These are phyloP conservation scores for Bombus turneri DNA, from an alignment of 1,140 invertebrate species.

Conservation along the genomic window DNA sequence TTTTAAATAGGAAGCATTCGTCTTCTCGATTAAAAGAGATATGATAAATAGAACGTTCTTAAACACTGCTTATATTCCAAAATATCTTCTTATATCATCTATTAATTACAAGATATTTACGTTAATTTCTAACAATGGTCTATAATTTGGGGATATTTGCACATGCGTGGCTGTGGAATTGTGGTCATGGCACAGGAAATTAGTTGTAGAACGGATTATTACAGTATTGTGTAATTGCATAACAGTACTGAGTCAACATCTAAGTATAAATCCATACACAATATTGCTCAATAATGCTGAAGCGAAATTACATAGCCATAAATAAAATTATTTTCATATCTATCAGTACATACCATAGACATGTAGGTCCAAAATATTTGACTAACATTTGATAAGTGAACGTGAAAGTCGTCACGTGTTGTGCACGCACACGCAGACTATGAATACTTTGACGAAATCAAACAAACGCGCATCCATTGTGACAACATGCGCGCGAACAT, in stretches of 20 bases:
- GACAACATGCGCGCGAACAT: conserved; percentile 61
- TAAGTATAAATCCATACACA: neutral
- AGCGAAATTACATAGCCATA: neutral
- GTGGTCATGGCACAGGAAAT: conserved; percentile 26
- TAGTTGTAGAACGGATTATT: conserved; percentile 31
- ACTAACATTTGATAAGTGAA: neutral
- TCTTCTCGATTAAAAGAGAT: neutral
- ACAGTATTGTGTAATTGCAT: neutral
- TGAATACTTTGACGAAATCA: conserved; percentile 55
- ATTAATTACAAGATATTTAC: neutral
- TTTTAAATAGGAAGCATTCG: neutral
- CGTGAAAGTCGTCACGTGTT: neutral
- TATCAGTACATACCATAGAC: neutral
- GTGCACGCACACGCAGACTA: neutral
- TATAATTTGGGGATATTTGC: neutral
- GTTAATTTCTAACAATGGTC: neutral
- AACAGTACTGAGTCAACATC: neutral
- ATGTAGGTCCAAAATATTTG: too few species aligned
- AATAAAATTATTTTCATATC: neutral
- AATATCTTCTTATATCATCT: neutral
- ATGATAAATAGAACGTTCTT: neutral
- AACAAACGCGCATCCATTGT: conserved; percentile 56
- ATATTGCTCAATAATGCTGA: neutral
- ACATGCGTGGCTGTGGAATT: conserved; percentile 3
- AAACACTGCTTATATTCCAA: neutral